Evolutionary conservation across 2,797 vertebrate species (phyloP), one percentile per base, ranked within the genome.

Genomic region (Chromis chromis): DNA sequence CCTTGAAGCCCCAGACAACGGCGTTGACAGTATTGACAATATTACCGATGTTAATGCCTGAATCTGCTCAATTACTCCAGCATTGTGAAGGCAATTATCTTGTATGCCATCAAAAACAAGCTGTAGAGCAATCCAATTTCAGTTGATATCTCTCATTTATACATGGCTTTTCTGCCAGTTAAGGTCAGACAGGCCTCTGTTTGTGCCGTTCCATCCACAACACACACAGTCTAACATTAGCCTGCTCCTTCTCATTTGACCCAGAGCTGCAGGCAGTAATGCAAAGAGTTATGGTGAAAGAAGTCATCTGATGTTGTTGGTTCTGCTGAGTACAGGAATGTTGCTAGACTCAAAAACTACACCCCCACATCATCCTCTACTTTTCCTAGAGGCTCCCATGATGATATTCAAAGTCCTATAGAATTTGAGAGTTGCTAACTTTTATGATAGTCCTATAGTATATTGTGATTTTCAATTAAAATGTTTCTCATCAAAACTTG

Each of bases 41-140:
- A 64, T 73, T 71, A 69, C 65, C 53, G 66, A 76, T 74, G 69
- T 73, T 79, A 70, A 82, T 84, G 28, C 12, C 76, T 39, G 39
- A 79, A 82, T 86, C 55, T 65, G 54, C 76, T 75, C 69, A 79
- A 65, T 89, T 79, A 77, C 66, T 70, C 17, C 31, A 59, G 58
- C 55, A 24, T 60, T 65, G 49, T 81, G 72, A 58, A 74, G 61
- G 52, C 75, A 81, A 70, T 86, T 82, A 74, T 73, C 49, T 75
- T 65, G 21, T 33, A 40, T 69, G 55, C 40, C 54, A 76, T 44
- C n/a, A 60, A 88, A 66, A 74, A 57, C 53, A 27, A 70, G 61
- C 33, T 14, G 6, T 53, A 61, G 68, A 40, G 57, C 58, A 62
- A 44, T 76, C 62, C 59, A 74, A 67, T 82, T 64, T 70, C 49